phyloP scores from a whole-genome alignment of 1,140 invertebrate genomes.

The Diplogasteroides magnus region DNA sequence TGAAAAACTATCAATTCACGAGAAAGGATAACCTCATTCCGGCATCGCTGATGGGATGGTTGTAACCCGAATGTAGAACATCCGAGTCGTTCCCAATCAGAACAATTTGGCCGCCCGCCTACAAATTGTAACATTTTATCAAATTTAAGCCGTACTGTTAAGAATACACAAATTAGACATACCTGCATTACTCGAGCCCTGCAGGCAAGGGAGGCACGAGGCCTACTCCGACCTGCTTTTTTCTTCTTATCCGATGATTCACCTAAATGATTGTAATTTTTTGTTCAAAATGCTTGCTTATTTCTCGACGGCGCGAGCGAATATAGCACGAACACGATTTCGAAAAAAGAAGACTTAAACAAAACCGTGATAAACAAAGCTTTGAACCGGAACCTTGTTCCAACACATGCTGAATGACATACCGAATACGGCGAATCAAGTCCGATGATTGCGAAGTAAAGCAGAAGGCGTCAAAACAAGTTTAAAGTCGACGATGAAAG shows the following conservation, averaged over 20 bases:
- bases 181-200: background rate
- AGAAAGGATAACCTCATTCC: constrained; percentile 44
- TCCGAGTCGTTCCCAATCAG: constrained; percentile 50
- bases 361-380: no score
- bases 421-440: background rate
- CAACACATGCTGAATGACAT: background rate
- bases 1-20: constrained; percentile 12
- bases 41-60: constrained; percentile 41
- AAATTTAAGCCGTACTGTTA: background rate
- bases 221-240: background rate
- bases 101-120: constrained; percentile 38
- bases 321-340: background rate
- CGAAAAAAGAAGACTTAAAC: background rate
- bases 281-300: no score
- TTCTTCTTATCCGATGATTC: background rate
- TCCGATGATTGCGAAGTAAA: background rate
- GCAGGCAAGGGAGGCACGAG: background rate
- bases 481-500: background rate
- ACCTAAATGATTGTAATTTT: background rate
- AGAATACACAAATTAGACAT: background rate
- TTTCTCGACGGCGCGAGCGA: background rate
- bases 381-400: no score
- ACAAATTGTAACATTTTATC: background rate
- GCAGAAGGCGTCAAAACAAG: background rate
- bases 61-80: constrained; percentile 47